Percentiles rank a stretch among this genome's conserved stretches.
These are phyloP conservation scores for Apomyelois bistriatella DNA, from an alignment of 2,888 invertebrate genomes.

Conservation along the genomic window DNA sequence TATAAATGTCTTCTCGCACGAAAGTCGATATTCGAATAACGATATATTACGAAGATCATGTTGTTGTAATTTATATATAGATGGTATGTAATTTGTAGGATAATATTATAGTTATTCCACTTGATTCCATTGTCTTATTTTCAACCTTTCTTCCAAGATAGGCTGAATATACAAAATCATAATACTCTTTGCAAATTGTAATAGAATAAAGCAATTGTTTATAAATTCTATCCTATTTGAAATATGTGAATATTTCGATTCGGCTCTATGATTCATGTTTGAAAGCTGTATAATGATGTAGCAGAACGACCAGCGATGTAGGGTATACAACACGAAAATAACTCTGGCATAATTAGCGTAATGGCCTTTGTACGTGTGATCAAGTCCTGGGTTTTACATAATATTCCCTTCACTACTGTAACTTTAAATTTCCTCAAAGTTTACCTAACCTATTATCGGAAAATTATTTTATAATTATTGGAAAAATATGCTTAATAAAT, in stretches of 20 bases:
- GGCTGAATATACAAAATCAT: too few species aligned
- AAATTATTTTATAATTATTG: too few species aligned
- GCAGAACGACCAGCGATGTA: constrained; percentile 23
- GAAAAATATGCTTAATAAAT: too few species aligned
- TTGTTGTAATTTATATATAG: constrained; percentile 83
- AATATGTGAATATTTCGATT: neutral
- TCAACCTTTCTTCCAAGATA: neutral
- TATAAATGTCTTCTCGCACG: constrained; percentile 82
- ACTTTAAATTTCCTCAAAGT: too few species aligned
- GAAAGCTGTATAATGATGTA: constrained; percentile 15
- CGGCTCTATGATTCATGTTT: neutral
- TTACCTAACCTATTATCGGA: too few species aligned
- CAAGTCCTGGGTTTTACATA: neutral
- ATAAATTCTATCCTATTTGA: too few species aligned
- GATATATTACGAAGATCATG: constrained; percentile 83
- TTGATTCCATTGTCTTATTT: constrained; percentile 9
- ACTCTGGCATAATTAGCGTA: constrained; percentile 41
- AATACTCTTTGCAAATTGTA: too few species aligned
- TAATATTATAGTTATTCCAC: constrained; percentile 2
- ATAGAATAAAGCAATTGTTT: too few species aligned
- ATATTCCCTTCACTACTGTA: neutral
- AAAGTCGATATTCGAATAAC: constrained; percentile 84
- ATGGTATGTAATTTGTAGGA: constrained; percentile 26
- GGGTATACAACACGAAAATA: constrained; percentile 51
- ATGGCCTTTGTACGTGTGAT: neutral